Conservation (phyloP, 2,797 vertebrate species). For the Hozukius guyotensis region DNA sequence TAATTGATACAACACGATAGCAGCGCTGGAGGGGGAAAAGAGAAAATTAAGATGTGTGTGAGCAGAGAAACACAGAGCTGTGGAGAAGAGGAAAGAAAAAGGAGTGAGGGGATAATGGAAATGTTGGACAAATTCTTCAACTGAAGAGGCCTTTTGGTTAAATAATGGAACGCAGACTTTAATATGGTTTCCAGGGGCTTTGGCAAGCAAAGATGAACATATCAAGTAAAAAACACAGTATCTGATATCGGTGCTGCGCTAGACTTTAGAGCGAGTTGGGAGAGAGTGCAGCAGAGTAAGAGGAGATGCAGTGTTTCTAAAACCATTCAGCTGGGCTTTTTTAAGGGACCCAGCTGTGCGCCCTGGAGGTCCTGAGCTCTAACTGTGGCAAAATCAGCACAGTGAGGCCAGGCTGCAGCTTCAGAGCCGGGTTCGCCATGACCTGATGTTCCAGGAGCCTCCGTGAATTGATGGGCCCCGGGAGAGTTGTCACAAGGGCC, state of each 20-base stretch:
- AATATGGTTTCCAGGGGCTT: conserved; percentile 79
- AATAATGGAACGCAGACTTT: conserved; percentile 71
- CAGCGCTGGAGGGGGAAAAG: conserved; percentile 61
- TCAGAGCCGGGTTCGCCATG: conserved; percentile 64
- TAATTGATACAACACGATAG: conserved; percentile 75
- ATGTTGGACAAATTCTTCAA: conserved; percentile 72
- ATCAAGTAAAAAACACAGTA: conserved; percentile 72
- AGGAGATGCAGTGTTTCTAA: conserved; percentile 78
- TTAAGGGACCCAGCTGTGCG: conserved; percentile 80
- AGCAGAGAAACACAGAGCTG: conserved; percentile 55
- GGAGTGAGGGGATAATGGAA: conserved; percentile 65
- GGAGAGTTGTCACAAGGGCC: conserved; percentile 70
- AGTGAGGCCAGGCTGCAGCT: conserved; percentile 56
- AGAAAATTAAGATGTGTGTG: conserved; percentile 74
- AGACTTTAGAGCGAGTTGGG: conserved; percentile 37
- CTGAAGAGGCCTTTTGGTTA: conserved; percentile 67
- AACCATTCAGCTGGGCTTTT: conserved; percentile 72
- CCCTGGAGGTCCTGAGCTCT: conserved; percentile 74
- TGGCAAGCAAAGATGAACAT: conserved; percentile 74
- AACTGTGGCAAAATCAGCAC: conserved; percentile 67
- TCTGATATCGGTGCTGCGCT: conserved; percentile 69
- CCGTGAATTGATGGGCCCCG: conserved; percentile 77
- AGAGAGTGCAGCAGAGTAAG: conserved; percentile 66
- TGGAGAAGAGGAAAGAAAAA: conserved; percentile 35
- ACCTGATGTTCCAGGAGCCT: conserved; percentile 81